Conservation (phyloP, 2,888 invertebrate species). For the Prosapia bicincta region DNA sequence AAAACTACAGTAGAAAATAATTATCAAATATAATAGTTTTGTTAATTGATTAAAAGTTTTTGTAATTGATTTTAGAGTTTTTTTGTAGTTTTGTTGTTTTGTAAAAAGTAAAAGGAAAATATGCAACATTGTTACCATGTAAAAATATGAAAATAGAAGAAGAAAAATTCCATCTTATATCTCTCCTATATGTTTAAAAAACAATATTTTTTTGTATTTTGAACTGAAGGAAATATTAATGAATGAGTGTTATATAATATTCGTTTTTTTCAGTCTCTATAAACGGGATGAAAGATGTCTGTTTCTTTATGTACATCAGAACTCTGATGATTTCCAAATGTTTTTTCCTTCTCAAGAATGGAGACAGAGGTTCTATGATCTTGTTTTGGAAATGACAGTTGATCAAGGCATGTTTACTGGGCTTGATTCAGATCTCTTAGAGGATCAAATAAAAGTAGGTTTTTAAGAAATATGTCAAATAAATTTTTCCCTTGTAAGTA, state of each 20-base stretch:
- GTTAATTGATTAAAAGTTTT: too few relatives aligned
- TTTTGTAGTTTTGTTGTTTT: too few relatives aligned
- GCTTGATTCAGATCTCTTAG: conserved; percentile 69
- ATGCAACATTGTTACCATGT: too few relatives aligned
- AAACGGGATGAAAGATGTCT: conserved; percentile 94
- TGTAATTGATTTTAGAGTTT: too few relatives aligned
- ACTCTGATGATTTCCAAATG: conserved; percentile 98
- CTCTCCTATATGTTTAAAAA: neutral
- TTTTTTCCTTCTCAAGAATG: conserved; percentile 89
- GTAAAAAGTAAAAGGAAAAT: too few relatives aligned
- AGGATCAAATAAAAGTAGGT: conserved; percentile 68
- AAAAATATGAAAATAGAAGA: too few relatives aligned
- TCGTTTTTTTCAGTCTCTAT: conserved; percentile 66
- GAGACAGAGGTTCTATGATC: conserved; percentile 77
- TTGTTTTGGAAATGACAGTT: conserved; percentile 82
- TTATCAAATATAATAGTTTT: too few relatives aligned
- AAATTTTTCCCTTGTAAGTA: neutral
- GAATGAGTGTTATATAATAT: neutral
- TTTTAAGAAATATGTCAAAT: neutral
- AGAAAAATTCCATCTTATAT: neutral
- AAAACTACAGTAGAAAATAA: too few relatives aligned
- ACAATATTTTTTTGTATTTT: conserved; percentile 12
- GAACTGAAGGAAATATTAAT: too few relatives aligned
- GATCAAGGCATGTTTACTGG: conserved; percentile 76
- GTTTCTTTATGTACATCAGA: conserved; percentile 95